Conservation (phyloP, 2,797 vertebrate genomes). For the Clarias laeviceps region DNA sequence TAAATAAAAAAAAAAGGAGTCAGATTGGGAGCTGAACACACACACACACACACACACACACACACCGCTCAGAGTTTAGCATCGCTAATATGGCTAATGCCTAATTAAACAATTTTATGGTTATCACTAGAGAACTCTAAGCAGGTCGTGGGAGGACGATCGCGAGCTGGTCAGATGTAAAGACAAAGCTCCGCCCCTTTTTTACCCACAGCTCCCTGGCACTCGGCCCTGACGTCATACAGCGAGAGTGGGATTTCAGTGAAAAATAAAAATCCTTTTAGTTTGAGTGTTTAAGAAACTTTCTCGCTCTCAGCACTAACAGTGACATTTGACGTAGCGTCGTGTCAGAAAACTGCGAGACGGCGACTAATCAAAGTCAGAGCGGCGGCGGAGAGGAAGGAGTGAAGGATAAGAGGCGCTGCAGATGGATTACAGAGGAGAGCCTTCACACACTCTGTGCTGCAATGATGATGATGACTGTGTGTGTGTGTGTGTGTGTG, state of each 20-base stretch:
- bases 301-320: conserved; percentile 23
- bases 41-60: too few species aligned
- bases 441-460: neutral
- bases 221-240: neutral
- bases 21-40: too few species aligned
- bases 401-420: conserved; percentile 9
- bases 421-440: neutral
- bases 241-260: neutral
- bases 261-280: conserved; percentile 9
- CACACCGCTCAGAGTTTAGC: too few species aligned
- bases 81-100: too few species aligned
- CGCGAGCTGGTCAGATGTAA: too few species aligned
- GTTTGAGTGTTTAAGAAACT: neutral
- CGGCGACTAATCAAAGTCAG: conserved; percentile 44
- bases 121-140: too few species aligned
- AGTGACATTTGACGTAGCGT: conserved; percentile 40
- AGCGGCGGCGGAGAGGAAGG: neutral
- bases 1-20: too few species aligned
- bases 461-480: neutral
- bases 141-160: too few species aligned
- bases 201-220: neutral
- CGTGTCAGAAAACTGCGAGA: conserved; percentile 39
- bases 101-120: too few species aligned
- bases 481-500: neutral
- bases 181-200: neutral